Evolutionary conservation across 2,888 invertebrate species (phyloP), one percentile per base, ranked within the genome.

Genomic region (Stenolophus ochropezus): DNA sequence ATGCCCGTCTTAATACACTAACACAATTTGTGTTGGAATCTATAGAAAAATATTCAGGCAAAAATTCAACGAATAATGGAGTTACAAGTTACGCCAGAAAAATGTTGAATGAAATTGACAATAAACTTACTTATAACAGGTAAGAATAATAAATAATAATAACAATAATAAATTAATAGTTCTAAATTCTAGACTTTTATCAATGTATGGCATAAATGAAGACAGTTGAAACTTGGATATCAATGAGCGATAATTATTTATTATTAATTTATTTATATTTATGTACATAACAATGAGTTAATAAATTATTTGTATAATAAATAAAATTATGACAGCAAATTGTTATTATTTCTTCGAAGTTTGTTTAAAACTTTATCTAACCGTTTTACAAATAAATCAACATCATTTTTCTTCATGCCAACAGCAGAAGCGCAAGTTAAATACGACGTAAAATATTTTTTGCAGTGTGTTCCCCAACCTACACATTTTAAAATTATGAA

Each of bases 371-470:
- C 93, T 88, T 93, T 92, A 81, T 92, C 91, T 69, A 96, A 88
- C 85, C 94, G 91, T 83, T 91, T 90, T 69, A 94, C 90, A 87
- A 95, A 95, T 20, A 89, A 87, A 86, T 94, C 93, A n/a, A 95
- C 91, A 85, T 96, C 95, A 1, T 88, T 86, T 84, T 90, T 90
- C 61, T 91, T 91, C 88, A 94, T 91, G 2, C 95, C 95, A 47
- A 96, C 88, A 4, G 93, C 91, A 1, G 95, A 94, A 14, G 95
- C 95, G 73, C 93, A 94, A 2, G 95, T 96, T 83, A 96, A 89
- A 87, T 96, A 96, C 1, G 94, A 91, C 82, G 89, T 88, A 8
- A 91, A 90, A 84, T 92, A 92, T 84, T 89, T 88, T 84, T 91
- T 89, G 84, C 90, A 90, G 87, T 95, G 95, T 6, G 94, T 91